A percentile compares a stretch with the other conserved stretches of the same genome.
phyloP scores from a whole-genome alignment of 2,888 invertebrate species.

The Venustoraphidia nigricollis region DNA sequence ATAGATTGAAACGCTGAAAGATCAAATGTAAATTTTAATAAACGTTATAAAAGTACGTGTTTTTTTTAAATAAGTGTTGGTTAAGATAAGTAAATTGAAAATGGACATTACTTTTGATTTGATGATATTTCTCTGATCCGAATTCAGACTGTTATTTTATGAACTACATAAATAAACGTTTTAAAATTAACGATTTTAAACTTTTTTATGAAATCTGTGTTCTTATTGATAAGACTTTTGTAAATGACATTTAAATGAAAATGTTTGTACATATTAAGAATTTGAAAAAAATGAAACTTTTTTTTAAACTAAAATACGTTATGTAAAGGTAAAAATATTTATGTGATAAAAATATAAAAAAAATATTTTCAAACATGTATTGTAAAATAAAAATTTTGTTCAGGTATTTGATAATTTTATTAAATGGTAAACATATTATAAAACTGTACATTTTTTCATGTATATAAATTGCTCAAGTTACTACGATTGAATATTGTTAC shows the following conservation, averaged over 20 bases:
- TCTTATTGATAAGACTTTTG: neutral
- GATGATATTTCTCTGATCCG: neutral
- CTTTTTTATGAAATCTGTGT: neutral
- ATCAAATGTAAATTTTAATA: too few species aligned
- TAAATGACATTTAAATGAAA: neutral
- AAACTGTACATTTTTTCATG: neutral
- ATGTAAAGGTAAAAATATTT: neutral
- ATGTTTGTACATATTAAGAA: neutral
- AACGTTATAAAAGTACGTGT: too few species aligned
- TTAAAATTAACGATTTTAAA: neutral
- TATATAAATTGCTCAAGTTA: neutral
- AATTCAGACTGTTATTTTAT: neutral
- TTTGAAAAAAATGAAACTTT: neutral
- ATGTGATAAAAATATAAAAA: neutral
- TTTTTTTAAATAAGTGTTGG: neutral
- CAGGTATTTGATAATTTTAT: neutral
- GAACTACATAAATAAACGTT: neutral
- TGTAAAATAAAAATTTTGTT: neutral
- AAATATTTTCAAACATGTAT: neutral
- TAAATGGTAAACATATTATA: neutral
- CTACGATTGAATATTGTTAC: neutral
- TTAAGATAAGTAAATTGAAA: neutral
- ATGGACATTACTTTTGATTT: neutral
- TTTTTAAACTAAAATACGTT: neutral
- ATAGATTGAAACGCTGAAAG: too few species aligned